Base-by-base conservation (phyloP, 2,113 vertebrate species). In the Rattus rattus region DNA sequence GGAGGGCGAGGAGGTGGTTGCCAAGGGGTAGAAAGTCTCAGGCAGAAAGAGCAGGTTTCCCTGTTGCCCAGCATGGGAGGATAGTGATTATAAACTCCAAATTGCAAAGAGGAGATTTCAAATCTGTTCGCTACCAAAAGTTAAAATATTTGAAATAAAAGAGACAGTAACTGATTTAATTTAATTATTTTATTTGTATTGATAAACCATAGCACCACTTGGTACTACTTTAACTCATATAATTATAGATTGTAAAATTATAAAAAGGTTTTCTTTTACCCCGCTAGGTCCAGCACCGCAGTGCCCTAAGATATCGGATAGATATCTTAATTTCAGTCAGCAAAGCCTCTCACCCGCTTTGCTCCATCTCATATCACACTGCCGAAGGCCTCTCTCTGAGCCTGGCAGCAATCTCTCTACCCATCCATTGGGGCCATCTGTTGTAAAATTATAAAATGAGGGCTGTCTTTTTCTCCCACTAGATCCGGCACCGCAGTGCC, bases 91-190 rank as follows among this genome's bases (percentile, higher is more conserved):
- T 24, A 70, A 12, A 17, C 43, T 83, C 61, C 56, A 73, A 33
- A 43, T 65, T 75, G 19, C 24, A 39, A 73, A 54, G 75, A 80
- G 7, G 61, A 94, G 89, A 89, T 83, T 84, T 83, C 22, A 90
- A 24, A 24, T 63, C 28, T 90, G 72, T 69, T 70, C 16, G 33
- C 63, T 67, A 84, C 33, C 65, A 84, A 94, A 94, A 73, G 24
- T 89, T 49, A 70, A 94, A 94, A 10, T 89, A 65, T 89, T 83
- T 90, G 33, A 81, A 43, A 16, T 77, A 93, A 61, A 94, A 33
- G 39, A 39, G 63, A 83, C 63, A 70, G 22, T 65, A 83, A 81
- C n/a, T 79, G 39, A 43, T 33, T 90, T 33, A 47, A 43, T 33
- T 90, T 33, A 47, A 81, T 65, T 88, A 73, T 72, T 90, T 47